Evolutionary conservation across 1,140 invertebrate species (phyloP), one percentile per base, ranked within the genome.

Genomic region (Homarus americanus): DNA sequence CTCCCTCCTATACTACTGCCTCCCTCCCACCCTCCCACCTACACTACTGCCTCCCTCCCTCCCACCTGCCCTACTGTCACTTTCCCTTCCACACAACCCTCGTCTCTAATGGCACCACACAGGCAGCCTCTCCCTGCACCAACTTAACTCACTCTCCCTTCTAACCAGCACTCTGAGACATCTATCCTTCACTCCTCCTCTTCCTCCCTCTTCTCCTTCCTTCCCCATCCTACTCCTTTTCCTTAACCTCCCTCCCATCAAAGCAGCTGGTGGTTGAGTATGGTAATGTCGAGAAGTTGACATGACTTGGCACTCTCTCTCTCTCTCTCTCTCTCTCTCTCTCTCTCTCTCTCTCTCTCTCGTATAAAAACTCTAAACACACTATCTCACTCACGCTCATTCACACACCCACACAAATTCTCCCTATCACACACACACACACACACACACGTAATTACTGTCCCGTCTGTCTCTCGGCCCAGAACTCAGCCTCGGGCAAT

Each of bases 321-420:
- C 36, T 24, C 5, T 36, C 28, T 40, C 5, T 69, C 15, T 72
- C 32, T 75, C 69, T 73, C 82, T 49, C 82, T 66, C 82, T 83
- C 82, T 83, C 82, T 66, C 82, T 83, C 82, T 83, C 82, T 83
- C 82, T 83, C 82, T 83, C 82, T 69, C 82, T 83, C 3, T 83
- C 32, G 53, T n/a, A n/a, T n/a, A n/a, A n/a, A n/a, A n/a, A n/a
- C 40, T 32, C 4, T 32, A 28, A 10, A 34, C 34, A 20, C 38
- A 38, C 75, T 34, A 9, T 10, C 44, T 10, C 5, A 58, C 53
- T 20, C 53, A 2, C 53, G 17, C 5, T 0, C 1, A 2, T 2
- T 10, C 44, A 49, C 44, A n/a, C n/a, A n/a, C n/a, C n/a, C n/a
- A n/a, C n/a, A n/a, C n/a, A n/a, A n/a, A n/a, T n/a, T 10, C 53